Evolutionary conservation across 2,797 vertebrate species (phyloP).

Genomic region (Nannoperca australis): DNA sequence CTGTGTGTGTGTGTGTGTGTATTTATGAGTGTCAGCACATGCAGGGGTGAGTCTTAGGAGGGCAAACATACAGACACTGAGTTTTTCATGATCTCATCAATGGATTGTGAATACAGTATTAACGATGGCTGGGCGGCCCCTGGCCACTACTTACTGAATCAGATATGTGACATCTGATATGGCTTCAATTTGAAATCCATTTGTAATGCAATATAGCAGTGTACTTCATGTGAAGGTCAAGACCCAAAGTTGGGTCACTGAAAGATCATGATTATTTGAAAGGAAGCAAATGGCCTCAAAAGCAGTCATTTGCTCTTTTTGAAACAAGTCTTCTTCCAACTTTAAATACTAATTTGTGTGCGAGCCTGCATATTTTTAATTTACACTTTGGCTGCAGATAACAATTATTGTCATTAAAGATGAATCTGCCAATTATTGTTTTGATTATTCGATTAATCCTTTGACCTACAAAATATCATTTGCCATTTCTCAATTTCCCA

Average conservation of each 20-base stretch:
- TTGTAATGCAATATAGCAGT: slow-evolving; percentile 80
- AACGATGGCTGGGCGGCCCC: slow-evolving; percentile 78
- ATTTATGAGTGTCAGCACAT: slow-evolving; percentile 64
- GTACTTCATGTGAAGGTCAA: slow-evolving; percentile 70
- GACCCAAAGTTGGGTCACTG: slow-evolving; percentile 65
- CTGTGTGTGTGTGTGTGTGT: slow-evolving; percentile 36
- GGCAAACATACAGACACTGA: slow-evolving; percentile 57
- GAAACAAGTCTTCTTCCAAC: slow-evolving; percentile 5
- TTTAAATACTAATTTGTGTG: background rate
- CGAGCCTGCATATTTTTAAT: background rate
- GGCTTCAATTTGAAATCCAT: slow-evolving; percentile 80
- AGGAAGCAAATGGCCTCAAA: slow-evolving; percentile 24
- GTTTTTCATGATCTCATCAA: slow-evolving; percentile 84
- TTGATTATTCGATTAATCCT: background rate
- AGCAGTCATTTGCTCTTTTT: slow-evolving; percentile 25
- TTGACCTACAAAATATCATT: background rate
- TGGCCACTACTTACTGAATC: slow-evolving; percentile 82
- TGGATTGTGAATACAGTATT: slow-evolving; percentile 83
- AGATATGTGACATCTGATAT: slow-evolving; percentile 83
- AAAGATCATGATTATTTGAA: slow-evolving; percentile 60
- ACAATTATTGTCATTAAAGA: background rate
- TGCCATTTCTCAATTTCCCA: background rate
- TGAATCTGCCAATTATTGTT: background rate
- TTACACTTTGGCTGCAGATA: background rate
- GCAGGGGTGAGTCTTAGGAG: slow-evolving; percentile 61